Base-by-base conservation (phyloP, 2,797 vertebrate species). In the Lagocephalus sceleratus region DNA sequence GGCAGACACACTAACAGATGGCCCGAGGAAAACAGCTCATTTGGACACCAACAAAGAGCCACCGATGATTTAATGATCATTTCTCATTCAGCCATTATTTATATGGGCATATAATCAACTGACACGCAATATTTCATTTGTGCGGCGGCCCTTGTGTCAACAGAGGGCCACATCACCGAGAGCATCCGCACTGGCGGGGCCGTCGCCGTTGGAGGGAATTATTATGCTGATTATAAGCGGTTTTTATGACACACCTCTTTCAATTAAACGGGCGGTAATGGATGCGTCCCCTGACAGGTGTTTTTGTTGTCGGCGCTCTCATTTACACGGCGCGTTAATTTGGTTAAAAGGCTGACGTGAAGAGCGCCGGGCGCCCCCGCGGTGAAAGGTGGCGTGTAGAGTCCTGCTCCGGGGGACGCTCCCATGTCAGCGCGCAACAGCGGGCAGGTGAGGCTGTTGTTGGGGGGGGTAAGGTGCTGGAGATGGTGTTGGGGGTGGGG, bases 31-130 rank as follows among this genome's bases (percentile, higher is more conserved):
- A 71, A 62, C 72, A 80, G 84, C 80, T 85, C 83, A 83, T 88
- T 79, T 88, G 78, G 79, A 79, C 78, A 57, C 73, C 68, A 76
- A 88, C 86, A 90, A 88, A 88, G 84, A 85, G 73, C 66, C 69
- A 29, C 65, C 60, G 47, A 79, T 84, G 83, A 86, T 87, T 88
- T 85, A 87, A 90, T 85, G 83, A 85, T 86, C 53, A 66, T 85
- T 86, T 79, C 74, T 85, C 81, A 84, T 84, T 84, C 78, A 66
- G 73, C 57, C 76, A 76, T 88, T 87, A 86, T 89, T 89, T 87
- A 69, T 88, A 86, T 72, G 81, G 82, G 76, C 82, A 82, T 71
- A 86, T 89, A 88, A 91, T 89, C 86, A 86, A 86, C 84, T 85
- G 85, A 83, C 86, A 85, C 75, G 75, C 51, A 54, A 74, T 79